phyloP scores from a whole-genome alignment of 2,113 vertebrate genomes.

The Ailurus styani region DNA sequence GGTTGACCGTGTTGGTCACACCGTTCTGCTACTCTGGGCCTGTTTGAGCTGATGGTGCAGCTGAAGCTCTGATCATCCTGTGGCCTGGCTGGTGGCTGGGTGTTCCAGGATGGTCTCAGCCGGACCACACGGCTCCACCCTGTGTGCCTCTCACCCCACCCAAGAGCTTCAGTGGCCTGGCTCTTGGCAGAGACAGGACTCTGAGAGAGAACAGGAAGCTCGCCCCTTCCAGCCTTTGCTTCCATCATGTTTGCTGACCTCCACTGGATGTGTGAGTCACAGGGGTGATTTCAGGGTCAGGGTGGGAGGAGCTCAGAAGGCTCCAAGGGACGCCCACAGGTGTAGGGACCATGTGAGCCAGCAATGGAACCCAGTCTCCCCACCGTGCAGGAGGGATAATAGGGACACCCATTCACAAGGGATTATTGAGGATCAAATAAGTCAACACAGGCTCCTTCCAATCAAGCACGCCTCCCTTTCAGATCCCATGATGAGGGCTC shows the following conservation, averaged over 20 bases:
- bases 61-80: fast-evolving
- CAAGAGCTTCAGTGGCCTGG: no score
- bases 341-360: fast-evolving
- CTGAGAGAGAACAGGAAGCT: fast-evolving
- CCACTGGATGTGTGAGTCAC: background rate
- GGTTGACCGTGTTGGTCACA: fast-evolving
- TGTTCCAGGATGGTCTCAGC: background rate
- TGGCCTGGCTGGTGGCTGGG: fast-evolving
- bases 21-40: background rate
- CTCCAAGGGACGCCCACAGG: fast-evolving
- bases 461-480: fast-evolving
- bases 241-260: fast-evolving
- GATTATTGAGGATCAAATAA: fast-evolving
- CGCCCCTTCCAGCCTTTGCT: background rate
- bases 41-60: no score
- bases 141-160: fast-evolving
- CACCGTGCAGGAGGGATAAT: fast-evolving
- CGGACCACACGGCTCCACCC: no score
- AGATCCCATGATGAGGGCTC: fast-evolving
- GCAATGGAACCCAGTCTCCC: fast-evolving
- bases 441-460: fast-evolving
- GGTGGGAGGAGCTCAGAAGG: background rate
- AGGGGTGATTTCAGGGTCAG: fast-evolving
- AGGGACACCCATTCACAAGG: fast-evolving
- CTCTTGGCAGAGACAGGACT: fast-evolving